Percentiles rank a stretch among this genome's conserved stretches.
Conservation (phyloP, 2,797 vertebrate genomes). For the Cichlasoma orientale region DNA sequence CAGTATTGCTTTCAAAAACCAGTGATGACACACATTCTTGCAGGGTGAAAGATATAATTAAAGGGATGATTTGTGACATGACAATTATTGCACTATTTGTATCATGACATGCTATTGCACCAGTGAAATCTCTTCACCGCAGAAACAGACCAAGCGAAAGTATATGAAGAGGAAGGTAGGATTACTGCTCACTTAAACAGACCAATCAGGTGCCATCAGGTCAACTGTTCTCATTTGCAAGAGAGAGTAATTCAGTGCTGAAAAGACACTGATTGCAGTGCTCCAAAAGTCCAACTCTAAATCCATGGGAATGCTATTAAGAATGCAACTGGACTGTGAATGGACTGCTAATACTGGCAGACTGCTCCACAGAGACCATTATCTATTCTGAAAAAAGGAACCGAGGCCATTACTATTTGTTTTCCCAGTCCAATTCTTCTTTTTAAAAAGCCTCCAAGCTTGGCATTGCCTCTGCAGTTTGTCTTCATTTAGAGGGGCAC, state of each 20-base stretch:
- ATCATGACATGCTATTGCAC: neutral
- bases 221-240: conserved; percentile 11
- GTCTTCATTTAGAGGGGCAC: conserved; percentile 15
- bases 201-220: conserved; percentile 33
- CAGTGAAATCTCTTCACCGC: neutral
- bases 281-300: conserved; percentile 37
- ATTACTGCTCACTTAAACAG: conserved; percentile 19
- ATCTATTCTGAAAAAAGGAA: conserved; percentile 33
- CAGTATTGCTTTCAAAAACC: neutral
- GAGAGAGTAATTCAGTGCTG: conserved; percentile 29
- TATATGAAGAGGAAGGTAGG: conserved; percentile 15
- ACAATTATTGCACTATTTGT: neutral
- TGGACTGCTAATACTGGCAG: conserved; percentile 69
- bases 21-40: neutral
- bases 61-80: neutral
- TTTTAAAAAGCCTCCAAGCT: conserved; percentile 1
- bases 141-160: conserved; percentile 4
- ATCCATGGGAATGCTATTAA: conserved; percentile 57
- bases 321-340: conserved; percentile 57
- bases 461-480: neutral
- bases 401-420: conserved; percentile 28
- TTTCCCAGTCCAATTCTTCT: conserved; percentile 32
- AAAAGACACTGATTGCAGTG: conserved; percentile 62
- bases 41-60: neutral
- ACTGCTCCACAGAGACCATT: conserved; percentile 43